Conservation (phyloP, 2,888 invertebrate genomes). For the Epicampocera succincta region DNA sequence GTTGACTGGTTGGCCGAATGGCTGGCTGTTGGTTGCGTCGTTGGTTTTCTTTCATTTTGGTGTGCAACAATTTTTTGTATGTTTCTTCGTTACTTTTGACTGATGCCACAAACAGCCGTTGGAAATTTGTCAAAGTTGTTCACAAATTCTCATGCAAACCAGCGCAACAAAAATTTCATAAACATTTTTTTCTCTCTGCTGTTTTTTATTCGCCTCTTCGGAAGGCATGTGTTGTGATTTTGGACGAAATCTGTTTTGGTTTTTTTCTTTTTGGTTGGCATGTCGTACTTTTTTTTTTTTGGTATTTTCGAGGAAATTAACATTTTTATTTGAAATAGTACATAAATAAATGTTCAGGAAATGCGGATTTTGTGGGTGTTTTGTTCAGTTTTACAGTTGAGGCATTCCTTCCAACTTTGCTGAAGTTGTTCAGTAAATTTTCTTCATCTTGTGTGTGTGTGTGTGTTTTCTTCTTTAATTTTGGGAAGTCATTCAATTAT, state of each 20-base stretch:
- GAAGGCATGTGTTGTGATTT: conserved; percentile 51
- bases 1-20: conserved; percentile 19
- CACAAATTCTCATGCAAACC: conserved; percentile 55
- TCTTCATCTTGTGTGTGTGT: conserved; percentile 7
- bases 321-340: conserved; percentile 59
- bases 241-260: not conserved
- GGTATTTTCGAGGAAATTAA: conserved; percentile 62
- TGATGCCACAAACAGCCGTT: conserved; percentile 69
- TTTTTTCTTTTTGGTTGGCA: conserved; percentile 24
- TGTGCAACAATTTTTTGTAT: conserved; percentile 19
- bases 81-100: conserved; percentile 24
- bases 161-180: conserved; percentile 39
- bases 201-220: conserved; percentile 19
- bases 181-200: conserved; percentile 6
- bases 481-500: no score
- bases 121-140: conserved; percentile 68
- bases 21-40: conserved; percentile 32
- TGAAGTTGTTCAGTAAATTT: conserved; percentile 33
- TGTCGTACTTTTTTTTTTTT: conserved; percentile 26
- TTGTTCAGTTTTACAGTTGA: conserved; percentile 1
- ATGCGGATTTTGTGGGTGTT: conserved; percentile 65
- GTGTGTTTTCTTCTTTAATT: not conserved
- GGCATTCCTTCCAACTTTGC: conserved; percentile 21
- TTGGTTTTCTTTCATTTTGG: conserved; percentile 27
- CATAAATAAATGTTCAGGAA: conserved; percentile 54